Conservation (phyloP, 2,113 vertebrate species). For the Talpa occidentalis region DNA sequence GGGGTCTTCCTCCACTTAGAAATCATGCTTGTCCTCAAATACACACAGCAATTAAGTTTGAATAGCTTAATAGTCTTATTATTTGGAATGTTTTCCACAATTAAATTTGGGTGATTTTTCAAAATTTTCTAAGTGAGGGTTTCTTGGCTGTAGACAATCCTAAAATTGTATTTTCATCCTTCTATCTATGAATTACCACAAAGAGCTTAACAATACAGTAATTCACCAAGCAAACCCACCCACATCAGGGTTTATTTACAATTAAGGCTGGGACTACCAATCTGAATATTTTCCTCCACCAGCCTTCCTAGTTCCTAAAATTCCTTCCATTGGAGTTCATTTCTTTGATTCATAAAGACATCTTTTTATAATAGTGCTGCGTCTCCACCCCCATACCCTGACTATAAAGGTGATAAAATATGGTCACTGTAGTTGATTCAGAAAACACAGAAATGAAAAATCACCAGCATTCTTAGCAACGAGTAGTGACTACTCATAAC, state of each 20-base stretch:
- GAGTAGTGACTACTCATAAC: background rate
- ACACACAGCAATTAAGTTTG: background rate
- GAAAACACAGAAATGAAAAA: background rate
- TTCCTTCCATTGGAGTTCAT: slow-evolving; percentile 17
- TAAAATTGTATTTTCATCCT: background rate
- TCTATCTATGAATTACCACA: background rate
- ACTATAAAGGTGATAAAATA: background rate
- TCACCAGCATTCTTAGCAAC: background rate
- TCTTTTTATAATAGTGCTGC: background rate
- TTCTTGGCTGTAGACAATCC: background rate
- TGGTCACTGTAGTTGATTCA: background rate
- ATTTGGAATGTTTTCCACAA: background rate
- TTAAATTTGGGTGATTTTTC: background rate
- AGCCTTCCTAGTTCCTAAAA: slow-evolving; percentile 17
- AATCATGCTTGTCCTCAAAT: background rate
- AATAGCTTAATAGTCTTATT: background rate
- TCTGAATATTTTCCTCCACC: background rate
- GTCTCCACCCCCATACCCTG: background rate
- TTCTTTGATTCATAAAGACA: slow-evolving; percentile 41
- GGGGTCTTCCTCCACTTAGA: background rate
- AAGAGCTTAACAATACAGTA: background rate
- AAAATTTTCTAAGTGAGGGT: background rate
- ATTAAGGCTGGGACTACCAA: background rate
- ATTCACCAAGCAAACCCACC: slow-evolving; percentile 29
- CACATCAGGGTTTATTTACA: background rate